These are phyloP conservation scores for Smithornis capensis DNA, from an alignment of 2,113 vertebrate species.

Conservation along the genomic window DNA sequence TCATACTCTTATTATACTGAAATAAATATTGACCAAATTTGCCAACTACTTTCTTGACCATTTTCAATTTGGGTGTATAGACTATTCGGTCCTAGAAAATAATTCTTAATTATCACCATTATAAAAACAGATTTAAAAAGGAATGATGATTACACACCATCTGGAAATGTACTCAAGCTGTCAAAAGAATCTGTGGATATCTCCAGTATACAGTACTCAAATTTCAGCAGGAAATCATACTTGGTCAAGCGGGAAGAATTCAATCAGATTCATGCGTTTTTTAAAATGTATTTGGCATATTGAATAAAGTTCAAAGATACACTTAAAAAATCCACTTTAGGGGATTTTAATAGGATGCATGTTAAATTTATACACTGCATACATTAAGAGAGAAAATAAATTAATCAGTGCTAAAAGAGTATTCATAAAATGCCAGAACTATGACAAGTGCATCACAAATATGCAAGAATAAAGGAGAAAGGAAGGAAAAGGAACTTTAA, in stretches of 20 bases:
- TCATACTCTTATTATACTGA: background rate
- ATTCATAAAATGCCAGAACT: background rate
- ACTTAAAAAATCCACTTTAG: constrained; percentile 35
- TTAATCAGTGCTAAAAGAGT: constrained; percentile 21
- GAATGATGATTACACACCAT: constrained; percentile 51
- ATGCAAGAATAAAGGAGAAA: background rate
- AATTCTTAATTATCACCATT: constrained; percentile 63
- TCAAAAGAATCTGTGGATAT: constrained; percentile 59
- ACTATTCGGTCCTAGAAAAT: constrained; percentile 47
- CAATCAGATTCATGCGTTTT: constrained; percentile 21
- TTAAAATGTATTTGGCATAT: background rate
- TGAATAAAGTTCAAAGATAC: constrained; percentile 33
- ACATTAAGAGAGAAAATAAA: constrained; percentile 37
- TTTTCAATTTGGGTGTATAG: constrained; percentile 3
- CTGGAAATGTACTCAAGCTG: constrained; percentile 59
- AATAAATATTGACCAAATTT: constrained; percentile 23
- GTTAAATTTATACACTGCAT: constrained; percentile 35
- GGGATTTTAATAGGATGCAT: background rate
- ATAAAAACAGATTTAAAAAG: constrained; percentile 69
- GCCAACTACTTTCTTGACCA: constrained; percentile 27
- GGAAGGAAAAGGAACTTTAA: background rate
- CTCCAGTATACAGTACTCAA: constrained; percentile 17
- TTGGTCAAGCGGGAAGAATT: constrained; percentile 36
- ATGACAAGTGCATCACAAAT: background rate
- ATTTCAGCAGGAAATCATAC: constrained; percentile 36